Conservation (phyloP, 2,797 vertebrate genomes). For the Coendou prehensilis region DNA sequence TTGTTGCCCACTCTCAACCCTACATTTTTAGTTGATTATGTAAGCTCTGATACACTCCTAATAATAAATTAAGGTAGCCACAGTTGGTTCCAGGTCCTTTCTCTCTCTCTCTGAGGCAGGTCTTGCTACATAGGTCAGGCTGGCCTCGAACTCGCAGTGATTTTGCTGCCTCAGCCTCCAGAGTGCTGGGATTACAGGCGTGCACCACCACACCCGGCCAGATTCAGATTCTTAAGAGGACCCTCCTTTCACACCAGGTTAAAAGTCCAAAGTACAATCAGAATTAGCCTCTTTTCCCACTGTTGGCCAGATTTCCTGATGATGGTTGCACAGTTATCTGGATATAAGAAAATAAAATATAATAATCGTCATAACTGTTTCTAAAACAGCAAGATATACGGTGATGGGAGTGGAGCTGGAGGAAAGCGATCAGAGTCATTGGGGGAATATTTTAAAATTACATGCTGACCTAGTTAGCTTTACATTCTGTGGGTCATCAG, state of each 20-base stretch:
- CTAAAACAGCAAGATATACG: constrained; percentile 4
- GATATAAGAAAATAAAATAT: background rate
- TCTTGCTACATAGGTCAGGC: background rate
- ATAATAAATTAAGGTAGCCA: constrained; percentile 17
- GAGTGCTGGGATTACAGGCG: background rate
- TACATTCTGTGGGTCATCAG: background rate
- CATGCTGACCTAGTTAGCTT: background rate
- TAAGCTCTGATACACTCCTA: background rate
- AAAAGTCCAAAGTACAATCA: background rate
- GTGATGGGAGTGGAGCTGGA: background rate
- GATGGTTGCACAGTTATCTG: background rate
- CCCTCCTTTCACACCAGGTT: background rate
- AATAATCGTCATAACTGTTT: background rate
- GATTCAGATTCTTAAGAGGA: constrained; percentile 11
- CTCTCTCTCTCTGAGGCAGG: background rate
- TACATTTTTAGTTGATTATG: background rate
- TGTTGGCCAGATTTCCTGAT: background rate
- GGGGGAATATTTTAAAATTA: background rate
- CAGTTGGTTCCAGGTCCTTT: background rate
- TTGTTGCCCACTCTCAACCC: background rate
- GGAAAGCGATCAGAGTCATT: background rate
- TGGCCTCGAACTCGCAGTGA: background rate
- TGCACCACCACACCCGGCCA: background rate
- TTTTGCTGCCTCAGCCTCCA: background rate
- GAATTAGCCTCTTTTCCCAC: background rate